These are phyloP conservation scores for Marisa cornuarietis DNA, from an alignment of 1,140 invertebrate species.

Conservation along the genomic window DNA sequence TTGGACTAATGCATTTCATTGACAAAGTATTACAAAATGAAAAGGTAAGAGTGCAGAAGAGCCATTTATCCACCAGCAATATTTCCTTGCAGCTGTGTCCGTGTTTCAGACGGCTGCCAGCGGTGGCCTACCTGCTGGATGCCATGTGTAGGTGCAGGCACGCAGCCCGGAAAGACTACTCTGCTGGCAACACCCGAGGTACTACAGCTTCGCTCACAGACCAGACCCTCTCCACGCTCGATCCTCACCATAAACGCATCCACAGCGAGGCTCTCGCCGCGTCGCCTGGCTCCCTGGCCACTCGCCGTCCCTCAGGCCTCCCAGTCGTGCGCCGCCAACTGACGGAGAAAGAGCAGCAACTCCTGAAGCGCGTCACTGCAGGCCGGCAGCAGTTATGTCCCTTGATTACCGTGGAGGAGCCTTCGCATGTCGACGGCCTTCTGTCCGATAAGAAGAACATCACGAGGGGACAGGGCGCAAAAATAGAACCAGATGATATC, in stretches of 20 bases:
- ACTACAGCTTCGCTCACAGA: conserved; percentile 19
- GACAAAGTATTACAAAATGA: no score
- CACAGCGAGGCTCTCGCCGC: background rate
- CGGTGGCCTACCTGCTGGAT: conserved; percentile 13
- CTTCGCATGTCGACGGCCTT: no score
- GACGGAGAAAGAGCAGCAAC: conserved; percentile 23
- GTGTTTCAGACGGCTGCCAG: conserved; percentile 26
- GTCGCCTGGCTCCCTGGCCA: conserved; percentile 7
- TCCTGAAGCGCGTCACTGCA: conserved; percentile 23
- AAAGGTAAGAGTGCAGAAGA: no score
- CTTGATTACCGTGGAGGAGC: no score
- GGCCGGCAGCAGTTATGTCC: no score
- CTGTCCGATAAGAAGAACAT: no score
- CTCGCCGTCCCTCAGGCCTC: conserved; percentile 30
- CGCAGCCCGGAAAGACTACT: conserved; percentile 9
- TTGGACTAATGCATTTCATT: no score
- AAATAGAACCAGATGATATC: no score
- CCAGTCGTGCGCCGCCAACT: conserved; percentile 31
- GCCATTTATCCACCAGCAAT: conserved; percentile 1
- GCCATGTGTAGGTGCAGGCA: conserved; percentile 5
- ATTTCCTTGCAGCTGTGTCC: conserved; percentile 24
- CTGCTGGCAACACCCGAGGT: background rate
- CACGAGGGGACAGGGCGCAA: no score
- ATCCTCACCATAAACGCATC: conserved; percentile 3
- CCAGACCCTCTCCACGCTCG: conserved; percentile 19